These are phyloP conservation scores for Xestia rhomboidea DNA, from an alignment of 2,888 invertebrate genomes.

Conservation along the genomic window DNA sequence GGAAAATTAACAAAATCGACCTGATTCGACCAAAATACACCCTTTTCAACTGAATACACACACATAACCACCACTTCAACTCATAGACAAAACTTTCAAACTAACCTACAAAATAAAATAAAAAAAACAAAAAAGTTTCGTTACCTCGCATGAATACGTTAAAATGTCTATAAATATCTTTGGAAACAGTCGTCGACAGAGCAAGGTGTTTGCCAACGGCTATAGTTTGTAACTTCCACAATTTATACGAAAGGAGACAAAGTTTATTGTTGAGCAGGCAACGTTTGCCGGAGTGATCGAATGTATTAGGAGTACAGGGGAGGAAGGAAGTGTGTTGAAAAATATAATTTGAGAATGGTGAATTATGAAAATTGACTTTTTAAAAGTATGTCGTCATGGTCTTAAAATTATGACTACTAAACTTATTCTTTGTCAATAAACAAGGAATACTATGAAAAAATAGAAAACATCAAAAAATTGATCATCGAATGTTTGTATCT, in stretches of 20 bases:
- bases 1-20: not conserved
- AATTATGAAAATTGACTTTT: not conserved
- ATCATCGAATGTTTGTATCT: not conserved
- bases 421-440: not conserved
- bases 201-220: slow-evolving; percentile 63
- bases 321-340: not conserved
- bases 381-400: not conserved
- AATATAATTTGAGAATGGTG: not conserved
- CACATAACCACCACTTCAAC: slow-evolving; percentile 11
- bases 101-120: slow-evolving; percentile 33
- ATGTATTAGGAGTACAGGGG: not conserved
- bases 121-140: slow-evolving; percentile 35
- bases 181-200: slow-evolving; percentile 55
- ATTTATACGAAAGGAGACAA: slow-evolving; percentile 56
- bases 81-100: slow-evolving; percentile 37
- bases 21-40: not conserved
- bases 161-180: slow-evolving; percentile 62
- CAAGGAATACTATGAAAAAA: not conserved
- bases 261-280: slow-evolving; percentile 44
- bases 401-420: slow-evolving; percentile 21
- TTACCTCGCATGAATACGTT: slow-evolving; percentile 59
- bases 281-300: slow-evolving; percentile 34
- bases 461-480: not conserved
- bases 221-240: slow-evolving; percentile 63
- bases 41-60: slow-evolving; percentile 13